These are phyloP conservation scores for Ctenochaetus hawaiiensis DNA, from an alignment of 2,797 vertebrate species.

Conservation along the genomic window DNA sequence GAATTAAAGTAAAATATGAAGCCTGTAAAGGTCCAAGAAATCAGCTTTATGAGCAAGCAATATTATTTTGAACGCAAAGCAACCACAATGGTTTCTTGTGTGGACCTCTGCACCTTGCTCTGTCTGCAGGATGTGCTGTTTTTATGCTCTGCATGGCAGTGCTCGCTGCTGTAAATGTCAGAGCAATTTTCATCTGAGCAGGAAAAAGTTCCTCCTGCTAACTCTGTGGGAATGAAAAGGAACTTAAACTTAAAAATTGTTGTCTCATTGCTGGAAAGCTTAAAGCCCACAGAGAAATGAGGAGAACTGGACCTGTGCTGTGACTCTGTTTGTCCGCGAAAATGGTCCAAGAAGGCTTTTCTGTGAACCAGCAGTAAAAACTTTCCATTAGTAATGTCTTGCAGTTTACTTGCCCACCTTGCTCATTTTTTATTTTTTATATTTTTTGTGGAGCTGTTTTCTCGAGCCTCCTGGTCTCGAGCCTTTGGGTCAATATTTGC, in stretches of 20 bases:
- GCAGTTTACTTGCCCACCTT: slow-evolving; percentile 17
- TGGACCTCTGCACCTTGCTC: background rate
- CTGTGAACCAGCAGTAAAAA: slow-evolving; percentile 41
- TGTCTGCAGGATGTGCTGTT: slow-evolving; percentile 13
- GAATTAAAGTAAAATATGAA: slow-evolving; percentile 15
- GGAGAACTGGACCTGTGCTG: slow-evolving; percentile 29
- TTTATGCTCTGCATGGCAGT: slow-evolving; percentile 21
- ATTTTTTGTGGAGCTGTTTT: slow-evolving; percentile 35
- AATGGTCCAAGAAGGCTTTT: slow-evolving; percentile 29
- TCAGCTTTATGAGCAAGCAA: slow-evolving; percentile 1
- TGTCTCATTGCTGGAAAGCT: slow-evolving; percentile 45
- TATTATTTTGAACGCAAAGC: slow-evolving; percentile 14
- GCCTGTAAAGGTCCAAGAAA: slow-evolving; percentile 22
- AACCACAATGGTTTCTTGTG: slow-evolving; percentile 12
- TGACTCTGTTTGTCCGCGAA: slow-evolving; percentile 41
- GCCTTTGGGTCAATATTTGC: slow-evolving; percentile 83
- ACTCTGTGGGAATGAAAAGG: slow-evolving; percentile 44
- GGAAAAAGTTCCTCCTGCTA: slow-evolving; percentile 30
- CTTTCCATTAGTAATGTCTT: slow-evolving; percentile 43
- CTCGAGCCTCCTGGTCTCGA: slow-evolving; percentile 34
- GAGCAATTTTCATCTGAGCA: slow-evolving; percentile 43
- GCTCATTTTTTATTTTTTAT: background rate
- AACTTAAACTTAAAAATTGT: slow-evolving; percentile 43
- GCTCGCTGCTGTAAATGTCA: slow-evolving; percentile 49
- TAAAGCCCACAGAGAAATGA: slow-evolving; percentile 23